Evolutionary conservation across 2,888 invertebrate genomes (phyloP), one percentile per base, ranked within the genome.

Genomic region (Mimachlamys varia): DNA sequence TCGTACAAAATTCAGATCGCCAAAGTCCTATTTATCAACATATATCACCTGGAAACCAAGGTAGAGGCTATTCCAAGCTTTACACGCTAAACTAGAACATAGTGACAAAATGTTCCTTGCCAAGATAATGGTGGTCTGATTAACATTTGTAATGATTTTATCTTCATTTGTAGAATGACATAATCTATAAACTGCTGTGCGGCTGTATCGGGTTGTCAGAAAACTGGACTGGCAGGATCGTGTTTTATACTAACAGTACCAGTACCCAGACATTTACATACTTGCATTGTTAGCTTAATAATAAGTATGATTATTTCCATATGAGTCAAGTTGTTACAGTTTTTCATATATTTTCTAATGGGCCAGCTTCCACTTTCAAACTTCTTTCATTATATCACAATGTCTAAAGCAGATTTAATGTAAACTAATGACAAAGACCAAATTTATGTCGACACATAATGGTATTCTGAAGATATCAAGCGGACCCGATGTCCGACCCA

Each of bases 121-220:
- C 76, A 76, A 33, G 76, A 76, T 76, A 76, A 76, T 76, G 76
- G 76, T 0, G 33, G 22, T 33, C 76, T 27, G 76, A 76, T 76
- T 76, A 33, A 76, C 76, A 76, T 76, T 76, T 76, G 33, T 76
- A 76, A 76, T 76, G 76, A 76, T 76, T 76, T 27, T 76, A 76
- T 76, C 76, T 33, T 33, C 76, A 76, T 76, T 76, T 76, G 76
- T 33, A 76, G 76, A 76, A 76, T 76, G 76, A 76, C 76, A 76
- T 33, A 76, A 76, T 76, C 76, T 76, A 76, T 76, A 33, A 76
- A 76, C 76, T 76, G 76, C 76, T 76, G 76, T 76, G 76, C 27
- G 76, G 33, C 76, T 33, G 27, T 76, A 76, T 76, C 76, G 76
- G 27, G 13, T 12, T 76, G 76, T 76, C 76, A 76, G 22, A 76